These are phyloP conservation scores for Hydraecia micacea DNA, from an alignment of 2,888 invertebrate genomes.

Conservation along the genomic window DNA sequence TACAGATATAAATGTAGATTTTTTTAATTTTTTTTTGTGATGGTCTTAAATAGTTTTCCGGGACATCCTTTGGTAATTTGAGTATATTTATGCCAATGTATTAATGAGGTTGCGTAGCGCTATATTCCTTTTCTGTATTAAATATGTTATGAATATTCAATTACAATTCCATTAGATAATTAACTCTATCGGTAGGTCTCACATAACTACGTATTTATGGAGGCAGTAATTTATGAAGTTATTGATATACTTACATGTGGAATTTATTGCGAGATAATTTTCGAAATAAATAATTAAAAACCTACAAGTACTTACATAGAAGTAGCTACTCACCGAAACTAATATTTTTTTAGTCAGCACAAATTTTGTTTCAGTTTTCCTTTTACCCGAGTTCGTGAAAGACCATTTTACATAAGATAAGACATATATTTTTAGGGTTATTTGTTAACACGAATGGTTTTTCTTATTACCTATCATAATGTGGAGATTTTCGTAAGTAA, in stretches of 20 bases:
- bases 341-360: not conserved
- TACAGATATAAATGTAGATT: not conserved
- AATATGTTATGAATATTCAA: conserved; percentile 48
- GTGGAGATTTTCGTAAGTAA: not conserved
- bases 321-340: not conserved
- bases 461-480: not conserved
- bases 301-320: not conserved
- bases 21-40: not conserved
- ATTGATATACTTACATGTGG: not conserved
- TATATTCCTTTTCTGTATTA: conserved; percentile 4
- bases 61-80: not conserved
- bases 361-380: not conserved
- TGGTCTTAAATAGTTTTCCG: not conserved
- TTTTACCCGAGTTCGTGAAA: not conserved
- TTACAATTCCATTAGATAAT: conserved; percentile 36
- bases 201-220: conserved; percentile 10
- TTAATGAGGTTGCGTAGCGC: not conserved
- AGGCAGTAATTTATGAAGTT: conserved; percentile 15
- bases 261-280: conserved; percentile 24
- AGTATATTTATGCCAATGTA: not conserved
- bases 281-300: conserved; percentile 13
- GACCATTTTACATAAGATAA: not conserved
- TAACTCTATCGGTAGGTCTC: conserved; percentile 17
- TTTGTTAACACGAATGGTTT: not conserved
- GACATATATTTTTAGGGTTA: not conserved